Base-by-base conservation (phyloP, 1,140 invertebrate genomes). In the Matsumurasca onukii region DNA sequence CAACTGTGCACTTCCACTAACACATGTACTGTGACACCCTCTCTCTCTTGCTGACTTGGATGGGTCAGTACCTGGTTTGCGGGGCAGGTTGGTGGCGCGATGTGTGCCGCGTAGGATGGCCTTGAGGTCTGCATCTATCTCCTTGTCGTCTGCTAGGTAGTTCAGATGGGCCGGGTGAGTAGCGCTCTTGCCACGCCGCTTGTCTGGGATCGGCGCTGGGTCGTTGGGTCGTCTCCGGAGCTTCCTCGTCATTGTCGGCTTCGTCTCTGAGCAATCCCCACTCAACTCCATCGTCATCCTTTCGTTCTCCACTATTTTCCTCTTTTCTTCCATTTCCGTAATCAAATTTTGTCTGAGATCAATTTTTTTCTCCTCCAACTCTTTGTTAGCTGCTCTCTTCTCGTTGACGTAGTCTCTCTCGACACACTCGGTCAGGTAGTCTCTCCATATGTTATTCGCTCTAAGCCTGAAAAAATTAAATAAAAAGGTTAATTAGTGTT, bases 361-460 rank as follows among this genome's bases (percentile, higher is more conserved):
- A 72, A 92, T 85, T 78, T 96, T 96, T 77, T 98, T 97, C 73
- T 98, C 95, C 79, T 98, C 94, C 85, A 95, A 96, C 75, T 98
- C 95, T 79, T 93, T 91, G 0, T 85, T 88, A 1, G 94, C 91
- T 29, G 90, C 88, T 79, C 91, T 91, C 77, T 94, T 94, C 77
- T 98, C 97, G 31, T 87, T 85, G 70, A 91, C 82, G 76, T 92
- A 98, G 74, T 98, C 95, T 69, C 87, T 84, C 76, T 98, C 94
- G 2, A 95, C 90, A 74, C 90, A 88, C 72, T 96, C 92, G 5
- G 89, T 85, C 81, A 94, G 86, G 75, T 94, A 91, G 55, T 94
- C 91, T 72, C 87, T 85, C 80, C 93, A 90, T 72, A 96, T 89
- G 73, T 88, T 88, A 81, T 96, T 98, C 9, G 95, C 77, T 3